Evolutionary conservation across 1,140 invertebrate species (phyloP).

Genomic region (Xylocopa sonorina): DNA sequence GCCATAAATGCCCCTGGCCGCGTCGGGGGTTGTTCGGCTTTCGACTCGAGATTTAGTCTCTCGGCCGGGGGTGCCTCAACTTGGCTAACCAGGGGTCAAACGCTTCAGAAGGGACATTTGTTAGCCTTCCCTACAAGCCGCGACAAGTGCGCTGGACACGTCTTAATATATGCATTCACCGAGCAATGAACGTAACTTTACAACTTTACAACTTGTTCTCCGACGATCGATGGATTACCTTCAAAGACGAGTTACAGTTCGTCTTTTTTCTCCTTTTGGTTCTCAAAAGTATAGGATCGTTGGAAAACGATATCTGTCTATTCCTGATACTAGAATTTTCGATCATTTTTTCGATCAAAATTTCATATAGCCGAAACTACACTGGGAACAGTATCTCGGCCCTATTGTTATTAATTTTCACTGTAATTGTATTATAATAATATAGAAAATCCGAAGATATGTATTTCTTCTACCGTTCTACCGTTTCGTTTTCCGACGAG

Average conservation of each 20-base stretch:
- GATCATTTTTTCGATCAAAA: too few relatives aligned
- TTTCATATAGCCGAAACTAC: too few relatives aligned
- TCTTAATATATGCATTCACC: conserved; percentile 69
- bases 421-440: too few relatives aligned
- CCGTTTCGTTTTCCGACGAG: not conserved
- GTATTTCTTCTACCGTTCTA: not conserved
- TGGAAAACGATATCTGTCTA: too few relatives aligned
- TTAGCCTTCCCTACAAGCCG: conserved; percentile 52
- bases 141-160: conserved; percentile 70
- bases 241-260: not conserved
- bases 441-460: too few relatives aligned
- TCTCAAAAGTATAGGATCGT: too few relatives aligned
- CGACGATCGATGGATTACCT: not conserved
- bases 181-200: conserved; percentile 57
- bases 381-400: too few relatives aligned
- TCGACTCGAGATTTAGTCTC: conserved; percentile 62
- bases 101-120: conserved; percentile 68
- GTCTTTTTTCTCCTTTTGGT: too few relatives aligned
- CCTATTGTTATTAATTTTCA: too few relatives aligned
- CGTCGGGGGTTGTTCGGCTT: not conserved
- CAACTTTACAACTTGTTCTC: conserved; percentile 36
- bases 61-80: conserved; percentile 46
- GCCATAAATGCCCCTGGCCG: conserved; percentile 56
- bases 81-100: conserved; percentile 64
- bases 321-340: too few relatives aligned